These are phyloP conservation scores for Spinus olivaceus DNA, from an alignment of 2,797 vertebrate genomes.

Conservation along the genomic window DNA sequence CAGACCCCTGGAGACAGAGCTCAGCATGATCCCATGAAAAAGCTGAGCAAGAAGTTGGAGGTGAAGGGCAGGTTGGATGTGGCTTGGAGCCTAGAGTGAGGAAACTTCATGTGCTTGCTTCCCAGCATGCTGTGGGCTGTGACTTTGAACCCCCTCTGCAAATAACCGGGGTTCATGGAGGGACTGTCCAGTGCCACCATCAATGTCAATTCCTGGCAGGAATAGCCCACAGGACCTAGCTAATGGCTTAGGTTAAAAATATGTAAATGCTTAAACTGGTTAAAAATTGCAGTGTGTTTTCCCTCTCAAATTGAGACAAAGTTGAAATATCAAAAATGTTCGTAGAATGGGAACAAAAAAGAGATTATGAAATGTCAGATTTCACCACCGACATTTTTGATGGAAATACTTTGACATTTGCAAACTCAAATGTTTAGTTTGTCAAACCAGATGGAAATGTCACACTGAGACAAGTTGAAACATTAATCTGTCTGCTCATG, in stretches of 20 bases:
- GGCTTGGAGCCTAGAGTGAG: background rate
- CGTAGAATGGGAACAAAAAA: background rate
- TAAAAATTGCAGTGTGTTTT: background rate
- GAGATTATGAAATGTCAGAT: constrained; percentile 60
- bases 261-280: background rate
- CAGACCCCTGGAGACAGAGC: background rate
- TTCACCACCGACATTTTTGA: constrained; percentile 24
- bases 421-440: constrained; percentile 63
- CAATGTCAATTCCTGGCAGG: background rate
- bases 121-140: background rate
- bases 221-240: background rate
- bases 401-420: constrained; percentile 62
- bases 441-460: constrained; percentile 63
- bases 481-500: background rate
- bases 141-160: background rate
- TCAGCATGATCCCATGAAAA: background rate
- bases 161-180: background rate
- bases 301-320: constrained; percentile 29
- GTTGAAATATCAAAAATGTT: constrained; percentile 52
- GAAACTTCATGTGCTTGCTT: background rate
- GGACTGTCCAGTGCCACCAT: background rate
- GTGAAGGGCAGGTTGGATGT: background rate
- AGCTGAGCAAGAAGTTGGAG: background rate
- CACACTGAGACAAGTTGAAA: constrained; percentile 18
- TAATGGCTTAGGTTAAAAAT: constrained; percentile 10